Base-by-base conservation (phyloP, 2,113 vertebrate genomes). In the Tetrax tetrax region DNA sequence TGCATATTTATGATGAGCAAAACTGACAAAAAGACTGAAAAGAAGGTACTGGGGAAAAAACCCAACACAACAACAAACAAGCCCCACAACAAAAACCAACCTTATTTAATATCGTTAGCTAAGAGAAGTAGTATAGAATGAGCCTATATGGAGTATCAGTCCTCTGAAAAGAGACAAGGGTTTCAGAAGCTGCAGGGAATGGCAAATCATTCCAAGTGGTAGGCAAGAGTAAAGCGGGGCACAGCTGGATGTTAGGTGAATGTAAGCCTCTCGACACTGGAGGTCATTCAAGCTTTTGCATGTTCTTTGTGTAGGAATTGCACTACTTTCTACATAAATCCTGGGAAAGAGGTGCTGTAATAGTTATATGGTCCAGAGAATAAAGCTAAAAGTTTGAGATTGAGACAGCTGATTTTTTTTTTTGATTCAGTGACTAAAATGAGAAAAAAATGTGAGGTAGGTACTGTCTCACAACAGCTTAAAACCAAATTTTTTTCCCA, bases 71-170 rank as follows among this genome's bases (percentile, higher is more conserved):
- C 23, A 69, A n/a, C 28, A 37, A 76, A 43, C 65, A 23, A 28
- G 16, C 11, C 5, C 22, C 2, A 3, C 38, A 47, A 17, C 8
- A 61, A 87, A 81, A 70, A 0, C 4, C 43, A 50, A 48, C 33
- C 10, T 74, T 91, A 65, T 48, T 94, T 78, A 65, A 53, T 27
- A 21, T 23, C 24, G 16, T 23, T 81, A 43, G 8, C n/a, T 29
- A 15, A 29, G 38, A 65, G 6, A 54, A 33, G n/a, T 31, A 37
- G 29, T 41, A 50, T 20, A 45, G 28, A 50, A n/a, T 71, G 29
- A 61, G 11, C 28, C 15, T 75, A 2, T 8, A 18, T 33, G 25
- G 31, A 59, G 18, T 56, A 66, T 19, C 11, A 75, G 19, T 13
- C 28, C 28, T 88, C 61, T 60, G 31, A 50, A 90, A 63, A 59